Evolutionary conservation across 2,113 vertebrate species (phyloP).

Genomic region (Cyphomyrus discorhynchus): DNA sequence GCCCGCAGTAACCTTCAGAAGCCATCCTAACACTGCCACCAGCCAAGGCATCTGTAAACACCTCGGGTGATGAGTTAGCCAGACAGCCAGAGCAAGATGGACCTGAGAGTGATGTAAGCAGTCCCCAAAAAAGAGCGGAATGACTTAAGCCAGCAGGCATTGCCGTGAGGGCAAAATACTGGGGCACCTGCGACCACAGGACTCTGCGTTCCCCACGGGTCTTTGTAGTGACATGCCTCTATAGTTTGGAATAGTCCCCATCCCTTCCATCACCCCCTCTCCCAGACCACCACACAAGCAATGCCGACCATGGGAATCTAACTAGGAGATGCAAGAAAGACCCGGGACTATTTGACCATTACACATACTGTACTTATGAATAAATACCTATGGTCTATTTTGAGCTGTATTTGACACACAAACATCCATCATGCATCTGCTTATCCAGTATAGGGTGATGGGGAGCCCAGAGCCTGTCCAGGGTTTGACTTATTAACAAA

Average conservation of each 20-base stretch:
- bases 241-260: not conserved
- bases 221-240: conserved; percentile 23
- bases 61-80: conserved; percentile 49
- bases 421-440: not conserved
- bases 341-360: not conserved
- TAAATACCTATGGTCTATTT: not conserved
- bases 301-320: conserved; percentile 1
- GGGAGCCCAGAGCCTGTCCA: not conserved
- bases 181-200: not conserved
- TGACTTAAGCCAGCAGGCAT: conserved; percentile 40
- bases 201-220: conserved; percentile 9
- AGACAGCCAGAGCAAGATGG: not conserved
- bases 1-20: conserved; percentile 46
- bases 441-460: not conserved
- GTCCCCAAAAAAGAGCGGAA: conserved; percentile 30
- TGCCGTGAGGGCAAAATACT: conserved; percentile 18
- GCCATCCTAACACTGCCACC: conserved; percentile 24
- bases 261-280: not conserved
- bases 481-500: not conserved
- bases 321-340: not conserved
- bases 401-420: not conserved
- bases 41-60: conserved; percentile 31
- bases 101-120: conserved; percentile 40
- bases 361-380: not conserved
- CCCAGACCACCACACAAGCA: not conserved